Evolutionary conservation across 2,113 vertebrate species (phyloP).

Genomic region (Melanerpes formicivorus): DNA sequence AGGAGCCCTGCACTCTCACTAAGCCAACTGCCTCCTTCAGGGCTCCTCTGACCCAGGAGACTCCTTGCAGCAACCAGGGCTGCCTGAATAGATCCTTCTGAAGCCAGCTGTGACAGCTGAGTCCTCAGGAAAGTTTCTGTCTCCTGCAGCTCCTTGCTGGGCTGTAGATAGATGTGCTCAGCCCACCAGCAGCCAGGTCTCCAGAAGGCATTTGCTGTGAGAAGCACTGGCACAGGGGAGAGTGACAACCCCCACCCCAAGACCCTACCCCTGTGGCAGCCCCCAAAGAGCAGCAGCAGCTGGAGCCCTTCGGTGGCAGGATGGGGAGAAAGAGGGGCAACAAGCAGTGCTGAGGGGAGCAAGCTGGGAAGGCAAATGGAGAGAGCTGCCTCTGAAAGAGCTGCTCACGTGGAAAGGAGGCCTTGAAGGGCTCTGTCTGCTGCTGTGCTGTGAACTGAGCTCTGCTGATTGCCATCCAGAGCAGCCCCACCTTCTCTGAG

Average conservation of each 20-base stretch:
- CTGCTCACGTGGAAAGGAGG: not conserved
- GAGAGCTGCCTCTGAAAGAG: not conserved
- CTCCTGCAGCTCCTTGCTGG: not conserved
- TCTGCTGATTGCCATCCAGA: conserved; percentile 39
- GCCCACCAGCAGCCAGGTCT: not conserved
- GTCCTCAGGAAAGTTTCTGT: not conserved
- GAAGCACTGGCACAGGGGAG: rapidly evolving
- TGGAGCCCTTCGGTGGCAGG: not conserved
- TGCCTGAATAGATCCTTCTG: not conserved
- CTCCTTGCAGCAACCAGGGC: not conserved
- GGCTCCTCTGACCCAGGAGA: not conserved
- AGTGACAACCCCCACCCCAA: not conserved
- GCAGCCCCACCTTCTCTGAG: not conserved
- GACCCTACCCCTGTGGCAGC: not conserved
- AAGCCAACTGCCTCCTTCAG: not conserved
- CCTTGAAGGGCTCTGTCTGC: conserved; percentile 17
- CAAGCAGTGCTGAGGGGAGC: not conserved
- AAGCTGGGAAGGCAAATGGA: not conserved
- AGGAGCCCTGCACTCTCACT: not conserved
- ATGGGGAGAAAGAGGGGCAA: not conserved
- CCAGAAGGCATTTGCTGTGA: not conserved
- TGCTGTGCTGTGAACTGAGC: not conserved
- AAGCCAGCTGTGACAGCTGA: not conserved
- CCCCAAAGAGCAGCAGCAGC: not conserved
- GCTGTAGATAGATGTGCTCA: not conserved